Evolutionary conservation across 2,113 vertebrate species (phyloP).

Genomic region (Marmota flaviventris): DNA sequence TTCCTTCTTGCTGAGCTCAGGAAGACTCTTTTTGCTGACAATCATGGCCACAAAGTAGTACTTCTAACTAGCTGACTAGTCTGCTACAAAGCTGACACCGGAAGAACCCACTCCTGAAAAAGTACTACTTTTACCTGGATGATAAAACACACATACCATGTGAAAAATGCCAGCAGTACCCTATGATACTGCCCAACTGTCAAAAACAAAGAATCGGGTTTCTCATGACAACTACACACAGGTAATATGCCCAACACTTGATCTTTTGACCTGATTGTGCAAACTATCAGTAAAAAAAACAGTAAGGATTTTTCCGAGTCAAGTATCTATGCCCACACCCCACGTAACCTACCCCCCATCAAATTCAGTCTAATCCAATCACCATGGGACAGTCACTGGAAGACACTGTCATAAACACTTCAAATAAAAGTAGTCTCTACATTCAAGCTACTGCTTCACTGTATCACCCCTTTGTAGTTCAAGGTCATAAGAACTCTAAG

Average conservation of each 20-base stretch:
- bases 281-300: background rate
- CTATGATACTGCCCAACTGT: background rate
- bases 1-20: background rate
- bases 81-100: background rate
- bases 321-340: background rate
- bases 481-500: background rate
- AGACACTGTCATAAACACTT: background rate
- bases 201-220: background rate
- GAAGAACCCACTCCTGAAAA: constrained; percentile 21
- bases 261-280: background rate
- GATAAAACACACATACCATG: background rate
- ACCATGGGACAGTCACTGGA: background rate
- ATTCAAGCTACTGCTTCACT: background rate
- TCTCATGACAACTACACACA: background rate
- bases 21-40: constrained; percentile 40
- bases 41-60: background rate
- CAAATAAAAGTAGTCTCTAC: background rate
- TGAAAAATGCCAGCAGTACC: background rate
- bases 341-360: accelerated
- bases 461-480: background rate
- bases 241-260: background rate
- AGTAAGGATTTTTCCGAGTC: background rate
- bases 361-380: background rate
- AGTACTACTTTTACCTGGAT: background rate
- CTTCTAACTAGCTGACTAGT: constrained; percentile 8